Base-by-base conservation (phyloP, 2,888 invertebrate genomes). In the Litoditis marina region DNA sequence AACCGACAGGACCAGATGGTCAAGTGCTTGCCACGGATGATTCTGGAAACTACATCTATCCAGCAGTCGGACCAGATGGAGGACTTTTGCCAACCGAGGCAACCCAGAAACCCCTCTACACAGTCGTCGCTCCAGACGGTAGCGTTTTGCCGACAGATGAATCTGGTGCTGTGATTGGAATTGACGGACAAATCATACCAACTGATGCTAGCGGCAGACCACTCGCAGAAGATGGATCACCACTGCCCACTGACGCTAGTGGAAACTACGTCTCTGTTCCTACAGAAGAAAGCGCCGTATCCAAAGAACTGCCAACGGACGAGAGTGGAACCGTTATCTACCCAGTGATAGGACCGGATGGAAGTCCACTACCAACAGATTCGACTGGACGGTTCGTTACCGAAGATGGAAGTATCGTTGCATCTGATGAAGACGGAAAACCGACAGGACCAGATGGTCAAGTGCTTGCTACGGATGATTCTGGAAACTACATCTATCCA, bases 401-500 rank as follows among this genome's bases (percentile, higher is more conserved):
- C 25, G 63, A 57, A 11, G 61, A 55, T 30, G 65, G 60, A 49
- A 54, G 52, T 2, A 44, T 58, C 11, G 59, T 69, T 16, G 49
- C 39, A 13, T 62, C 60, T 28, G 63, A 69, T 44, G 53, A 60
- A 4, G 61, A 63, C 11, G 67, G 69, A n/a, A 59, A 62, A 19
- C 72, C 69, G 27, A 42, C 76, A 32, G 74, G 69, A 2, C 46
- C 59, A 32, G 72, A 78, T 49, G 49, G 52, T 60, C 66, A 66
- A 42, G 56, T 62, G 8, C 60, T 73, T 11, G 36, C 58, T 6
- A 58, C 58, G 11, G 72, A 69, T 52, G 71, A 61, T 19, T 36
- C 65, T 50, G 74, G 73, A 60, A 68, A 66, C 25, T 66, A 69
- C 51, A 63, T 70, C 63, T 63, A 66, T 47, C 74, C 66, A 2